Conservation (phyloP, 2,113 vertebrate species). For the Neodon shergylaensis region DNA sequence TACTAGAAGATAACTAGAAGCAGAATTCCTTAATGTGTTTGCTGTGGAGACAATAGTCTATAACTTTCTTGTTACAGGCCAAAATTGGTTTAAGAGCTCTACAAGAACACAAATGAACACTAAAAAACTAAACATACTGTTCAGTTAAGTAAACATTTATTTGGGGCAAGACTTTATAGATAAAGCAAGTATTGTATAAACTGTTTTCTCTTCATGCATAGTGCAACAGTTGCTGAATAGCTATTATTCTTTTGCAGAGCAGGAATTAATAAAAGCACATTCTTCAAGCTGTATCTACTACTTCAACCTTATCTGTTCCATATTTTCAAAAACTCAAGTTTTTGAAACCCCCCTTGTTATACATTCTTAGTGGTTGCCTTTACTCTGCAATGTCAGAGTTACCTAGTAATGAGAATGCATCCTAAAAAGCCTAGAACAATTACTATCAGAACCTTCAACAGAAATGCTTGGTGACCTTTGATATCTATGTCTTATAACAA, state of each 20-base stretch:
- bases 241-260: neutral
- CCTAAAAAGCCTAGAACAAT: constrained; percentile 24
- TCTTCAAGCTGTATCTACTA: neutral
- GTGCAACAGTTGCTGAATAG: neutral
- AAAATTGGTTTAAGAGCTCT: neutral
- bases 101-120: neutral
- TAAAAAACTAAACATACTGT: neutral
- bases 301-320: neutral
- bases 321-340: constrained; percentile 37
- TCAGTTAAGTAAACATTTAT: neutral
- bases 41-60: neutral
- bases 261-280: neutral
- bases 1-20: constrained; percentile 6
- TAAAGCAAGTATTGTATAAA: neutral
- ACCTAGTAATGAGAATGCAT: neutral
- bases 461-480: constrained; percentile 16
- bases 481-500: neutral
- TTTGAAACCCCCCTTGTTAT: neutral
- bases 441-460: neutral
- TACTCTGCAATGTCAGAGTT: neutral
- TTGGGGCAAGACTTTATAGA: neutral
- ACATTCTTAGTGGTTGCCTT: neutral
- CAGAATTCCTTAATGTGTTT: neutral
- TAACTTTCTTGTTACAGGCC: neutral
- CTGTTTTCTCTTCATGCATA: neutral